These are phyloP conservation scores for Agrotis exclamationis DNA, from an alignment of 2,888 invertebrate genomes.

Conservation along the genomic window DNA sequence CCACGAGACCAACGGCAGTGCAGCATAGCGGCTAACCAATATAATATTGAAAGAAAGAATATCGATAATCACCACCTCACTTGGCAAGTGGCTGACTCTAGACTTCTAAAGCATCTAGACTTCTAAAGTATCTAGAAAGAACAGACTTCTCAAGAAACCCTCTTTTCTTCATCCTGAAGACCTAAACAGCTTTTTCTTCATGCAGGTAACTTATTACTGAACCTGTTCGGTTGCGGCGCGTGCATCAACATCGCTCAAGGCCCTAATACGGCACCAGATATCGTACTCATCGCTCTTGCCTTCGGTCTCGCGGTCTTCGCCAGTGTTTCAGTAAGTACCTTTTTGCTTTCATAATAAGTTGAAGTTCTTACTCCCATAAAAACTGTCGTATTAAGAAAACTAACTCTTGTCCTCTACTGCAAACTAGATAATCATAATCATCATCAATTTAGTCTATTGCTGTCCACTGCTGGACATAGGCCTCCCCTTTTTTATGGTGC, in stretches of 20 bases:
- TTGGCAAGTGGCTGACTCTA: too few species aligned
- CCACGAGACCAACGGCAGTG: too few species aligned
- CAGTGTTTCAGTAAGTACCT: conserved; percentile 93
- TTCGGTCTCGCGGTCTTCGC: conserved; percentile 97
- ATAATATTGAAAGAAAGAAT: too few species aligned
- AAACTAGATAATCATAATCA: background rate
- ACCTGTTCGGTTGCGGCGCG: conserved; percentile 97
- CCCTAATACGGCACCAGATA: conserved; percentile 82
- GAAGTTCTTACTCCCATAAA: background rate
- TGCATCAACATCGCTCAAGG: conserved; percentile 91
- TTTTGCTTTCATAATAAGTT: background rate
- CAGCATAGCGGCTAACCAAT: too few species aligned
- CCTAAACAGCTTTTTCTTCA: background rate
- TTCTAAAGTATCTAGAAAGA: background rate
- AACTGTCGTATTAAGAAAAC: background rate
- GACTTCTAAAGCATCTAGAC: background rate
- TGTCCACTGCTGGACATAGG: too few species aligned
- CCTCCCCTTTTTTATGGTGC: too few species aligned
- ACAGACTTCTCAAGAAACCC: too few species aligned
- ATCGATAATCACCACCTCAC: too few species aligned
- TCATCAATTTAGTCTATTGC: too few species aligned
- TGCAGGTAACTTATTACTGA: conserved; percentile 95
- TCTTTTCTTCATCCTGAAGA: too few species aligned
- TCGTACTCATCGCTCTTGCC: conserved; percentile 94
- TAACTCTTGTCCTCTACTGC: too few species aligned